Evolutionary conservation across 1,140 invertebrate species (phyloP).

Genomic region (Drosophila bocqueti): DNA sequence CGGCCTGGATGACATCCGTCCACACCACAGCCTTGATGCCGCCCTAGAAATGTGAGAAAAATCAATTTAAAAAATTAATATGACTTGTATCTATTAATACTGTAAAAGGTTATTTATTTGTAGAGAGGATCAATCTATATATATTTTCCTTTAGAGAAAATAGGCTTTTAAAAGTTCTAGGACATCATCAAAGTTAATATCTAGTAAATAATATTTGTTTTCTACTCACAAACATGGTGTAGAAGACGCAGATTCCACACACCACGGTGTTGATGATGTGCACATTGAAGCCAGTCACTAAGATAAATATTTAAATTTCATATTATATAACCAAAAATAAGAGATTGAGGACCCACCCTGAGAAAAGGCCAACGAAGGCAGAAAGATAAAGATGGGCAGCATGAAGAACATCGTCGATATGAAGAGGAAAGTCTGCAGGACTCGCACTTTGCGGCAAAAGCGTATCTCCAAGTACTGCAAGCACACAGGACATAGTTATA

Average conservation of each 20-base stretch:
- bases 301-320: not conserved
- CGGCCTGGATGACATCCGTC: conserved; percentile 93
- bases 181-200: not conserved
- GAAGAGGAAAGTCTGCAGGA: conserved; percentile 88
- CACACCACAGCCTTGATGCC: conserved; percentile 95
- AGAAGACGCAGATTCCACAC: conserved; percentile 92
- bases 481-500: not conserved
- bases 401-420: conserved; percentile 84
- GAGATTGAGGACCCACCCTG: conserved; percentile 86
- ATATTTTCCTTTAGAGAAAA: too few species aligned
- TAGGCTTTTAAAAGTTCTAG: too few species aligned
- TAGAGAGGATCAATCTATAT: too few species aligned
- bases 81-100: not conserved
- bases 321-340: not conserved
- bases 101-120: not conserved
- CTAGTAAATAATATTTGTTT: not conserved
- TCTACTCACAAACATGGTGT: conserved; percentile 91
- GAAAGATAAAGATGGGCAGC: conserved; percentile 76
- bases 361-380: conserved; percentile 92
- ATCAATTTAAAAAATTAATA: too few species aligned
- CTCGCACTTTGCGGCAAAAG: conserved; percentile 87
- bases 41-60: conserved; percentile 86
- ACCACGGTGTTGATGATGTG: conserved; percentile 90
- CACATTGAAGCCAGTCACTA: conserved; percentile 90
- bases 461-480: conserved; percentile 89